A percentile compares a stretch with the other conserved stretches of the same genome.
Conservation (phyloP, 1,140 invertebrate genomes). For the silkworm (Bombyx mori) region DNA sequence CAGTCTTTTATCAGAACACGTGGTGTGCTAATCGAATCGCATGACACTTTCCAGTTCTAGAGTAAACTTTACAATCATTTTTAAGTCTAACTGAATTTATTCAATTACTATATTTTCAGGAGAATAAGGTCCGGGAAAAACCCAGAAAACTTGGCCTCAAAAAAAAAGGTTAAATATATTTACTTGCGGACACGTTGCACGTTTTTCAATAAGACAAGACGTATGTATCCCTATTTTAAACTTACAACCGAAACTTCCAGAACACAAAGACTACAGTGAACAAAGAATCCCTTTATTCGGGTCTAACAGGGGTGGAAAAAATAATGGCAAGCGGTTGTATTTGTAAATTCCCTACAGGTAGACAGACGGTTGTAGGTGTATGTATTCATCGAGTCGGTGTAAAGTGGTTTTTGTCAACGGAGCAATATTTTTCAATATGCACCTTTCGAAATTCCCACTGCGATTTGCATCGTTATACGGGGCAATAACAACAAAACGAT, state of each 20-base stretch:
- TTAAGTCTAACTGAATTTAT: no score
- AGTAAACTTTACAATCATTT: no score
- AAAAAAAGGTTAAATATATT: no score
- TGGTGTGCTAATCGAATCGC: constrained; percentile 3
- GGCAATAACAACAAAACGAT: no score
- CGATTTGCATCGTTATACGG: constrained; percentile 2
- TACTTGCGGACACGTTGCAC: no score
- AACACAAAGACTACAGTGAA: constrained; percentile 32
- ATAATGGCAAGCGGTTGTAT: constrained; percentile 47
- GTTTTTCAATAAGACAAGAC: no score
- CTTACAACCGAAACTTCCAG: constrained; percentile 19
- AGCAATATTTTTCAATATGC: constrained; percentile 22
- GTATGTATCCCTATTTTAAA: constrained; percentile 5
- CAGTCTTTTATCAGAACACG: constrained; percentile 4
- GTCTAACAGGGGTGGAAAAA: constrained; percentile 41
- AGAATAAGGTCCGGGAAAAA: no score
- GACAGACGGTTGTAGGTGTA: constrained; percentile 57
- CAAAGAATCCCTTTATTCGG: constrained; percentile 48
- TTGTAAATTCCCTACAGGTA: constrained; percentile 62
- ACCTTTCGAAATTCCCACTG: constrained; percentile 60
- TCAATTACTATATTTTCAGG: no score
- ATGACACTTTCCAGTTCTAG: background rate
- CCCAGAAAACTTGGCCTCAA: no score
- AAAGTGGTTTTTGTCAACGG: constrained; percentile 6
- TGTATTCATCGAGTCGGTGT: constrained; percentile 45